Evolutionary conservation across 2,888 invertebrate genomes (phyloP), one percentile per base, ranked within the genome.

Genomic region (Octonoba sinensis): DNA sequence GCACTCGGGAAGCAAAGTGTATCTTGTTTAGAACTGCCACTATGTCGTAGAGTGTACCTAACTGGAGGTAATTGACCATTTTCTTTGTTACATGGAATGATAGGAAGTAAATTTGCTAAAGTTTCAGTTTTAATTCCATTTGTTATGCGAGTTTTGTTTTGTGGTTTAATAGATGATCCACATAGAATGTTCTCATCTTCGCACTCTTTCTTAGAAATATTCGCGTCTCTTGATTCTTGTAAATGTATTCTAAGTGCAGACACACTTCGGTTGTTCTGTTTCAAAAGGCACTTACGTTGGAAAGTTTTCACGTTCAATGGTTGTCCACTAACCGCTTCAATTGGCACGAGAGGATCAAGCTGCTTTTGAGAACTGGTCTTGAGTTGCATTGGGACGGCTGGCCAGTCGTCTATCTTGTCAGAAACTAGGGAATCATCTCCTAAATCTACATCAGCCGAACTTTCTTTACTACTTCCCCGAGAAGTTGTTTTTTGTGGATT

Each of bases 11-110:
- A 74, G 12, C 70, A 64, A 49, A 70, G 27, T 3, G 56, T 24
- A 24, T 70, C 69, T 36, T 75, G 74, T 57, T 82, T 82, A 1
- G 81, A 82, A 67, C 81, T 82, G 12, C 36, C 70, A 65, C 49
- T 57, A 15, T 74, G 62, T 15, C 57, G 60, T 15, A 73, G 22
- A 27, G 79, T 62, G 57, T 79, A 79, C 27, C 51, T 74, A 15
- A 82, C 81, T 3, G 81, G 81, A 24, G 81, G 81, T 4, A 82
- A 24, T 1, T 67, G 64, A 18, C 24, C 64, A 56, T 24, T 69
- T 8, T 82, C 81, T 59, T 82, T 74, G 22, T 36, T 67, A 20
- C 74, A 82, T 24, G 81, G 70, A 54, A 82, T 82, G 16, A 82
- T 57, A 3, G 81, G 81, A 18, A 82, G 27, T 18, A 75, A 27